Evolutionary conservation across 1,140 invertebrate species (phyloP).

Genomic region (Pinna nobilis): DNA sequence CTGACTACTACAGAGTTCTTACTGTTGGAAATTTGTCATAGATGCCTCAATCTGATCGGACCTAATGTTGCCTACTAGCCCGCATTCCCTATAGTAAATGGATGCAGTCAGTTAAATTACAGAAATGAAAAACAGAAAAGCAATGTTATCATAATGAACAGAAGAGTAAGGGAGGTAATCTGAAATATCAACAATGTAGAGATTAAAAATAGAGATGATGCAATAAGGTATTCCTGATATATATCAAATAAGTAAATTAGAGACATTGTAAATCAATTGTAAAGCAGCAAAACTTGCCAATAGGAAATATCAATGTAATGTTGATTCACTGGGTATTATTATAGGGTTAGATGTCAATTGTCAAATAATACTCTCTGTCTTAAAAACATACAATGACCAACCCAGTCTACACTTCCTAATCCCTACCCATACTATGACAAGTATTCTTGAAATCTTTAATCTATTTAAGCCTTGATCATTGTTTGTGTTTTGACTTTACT

Average conservation of each 20-base stretch:
- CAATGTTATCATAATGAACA: background rate
- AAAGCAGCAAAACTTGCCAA: too few relatives aligned
- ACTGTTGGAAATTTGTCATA: constrained; percentile 2
- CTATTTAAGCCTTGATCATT: too few relatives aligned
- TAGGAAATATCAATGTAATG: too few relatives aligned
- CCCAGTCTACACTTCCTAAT: too few relatives aligned
- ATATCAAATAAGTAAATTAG: background rate
- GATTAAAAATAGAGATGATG: background rate
- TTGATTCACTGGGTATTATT: too few relatives aligned
- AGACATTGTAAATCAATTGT: background rate
- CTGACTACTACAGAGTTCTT: constrained; percentile 4
- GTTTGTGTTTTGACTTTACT: too few relatives aligned
- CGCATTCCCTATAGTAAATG: constrained; percentile 1
- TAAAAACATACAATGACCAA: too few relatives aligned
- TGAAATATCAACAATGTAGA: background rate
- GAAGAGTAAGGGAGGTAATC: background rate
- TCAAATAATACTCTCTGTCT: too few relatives aligned
- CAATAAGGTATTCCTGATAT: background rate
- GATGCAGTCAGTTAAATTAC: too few relatives aligned
- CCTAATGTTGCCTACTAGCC: constrained; percentile 18
- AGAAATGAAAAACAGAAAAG: background rate
- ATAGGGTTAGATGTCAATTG: too few relatives aligned
- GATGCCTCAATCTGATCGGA: background rate
- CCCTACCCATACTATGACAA: too few relatives aligned
- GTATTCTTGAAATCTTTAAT: too few relatives aligned